Percentiles rank a stretch among this genome's conserved stretches.
These are phyloP conservation scores for Pollenia amentaria DNA, from an alignment of 2,888 invertebrate species.

Conservation along the genomic window DNA sequence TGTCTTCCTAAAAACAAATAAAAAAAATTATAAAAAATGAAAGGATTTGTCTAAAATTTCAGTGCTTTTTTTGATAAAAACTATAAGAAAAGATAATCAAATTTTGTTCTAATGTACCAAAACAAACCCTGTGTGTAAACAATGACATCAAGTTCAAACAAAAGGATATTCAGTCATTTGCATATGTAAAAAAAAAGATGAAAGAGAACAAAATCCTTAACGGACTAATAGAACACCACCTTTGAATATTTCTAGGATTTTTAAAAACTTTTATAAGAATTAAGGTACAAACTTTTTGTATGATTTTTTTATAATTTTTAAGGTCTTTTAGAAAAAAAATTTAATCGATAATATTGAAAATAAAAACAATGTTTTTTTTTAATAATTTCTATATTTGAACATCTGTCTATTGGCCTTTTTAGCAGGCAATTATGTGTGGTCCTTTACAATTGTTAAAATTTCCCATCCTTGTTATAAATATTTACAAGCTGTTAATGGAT, in stretches of 20 bases:
- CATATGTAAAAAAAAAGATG: slow-evolving; percentile 24
- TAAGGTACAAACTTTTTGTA: not conserved
- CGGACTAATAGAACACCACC: not conserved
- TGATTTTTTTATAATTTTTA: not conserved
- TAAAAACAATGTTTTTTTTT: not conserved
- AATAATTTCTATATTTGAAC: not conserved
- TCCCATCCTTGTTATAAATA: not conserved
- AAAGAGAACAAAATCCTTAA: not conserved
- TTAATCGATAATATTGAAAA: not conserved
- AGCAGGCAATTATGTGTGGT: not conserved
- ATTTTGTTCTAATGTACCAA: slow-evolving; percentile 44
- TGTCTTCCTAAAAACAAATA: not conserved
- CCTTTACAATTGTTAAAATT: not conserved
- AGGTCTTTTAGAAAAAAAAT: not conserved
- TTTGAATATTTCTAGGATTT: too few relatives aligned
- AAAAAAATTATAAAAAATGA: slow-evolving; percentile 23
- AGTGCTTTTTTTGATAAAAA: slow-evolving; percentile 45
- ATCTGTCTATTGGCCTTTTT: not conserved
- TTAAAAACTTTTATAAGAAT: slow-evolving; percentile 21
- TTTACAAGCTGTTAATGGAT: not conserved
- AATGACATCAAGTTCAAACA: not conserved
- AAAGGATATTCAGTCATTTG: slow-evolving; percentile 39
- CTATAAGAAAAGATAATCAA: slow-evolving; percentile 62
- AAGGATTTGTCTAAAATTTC: slow-evolving; percentile 47
- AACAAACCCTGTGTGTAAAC: slow-evolving; percentile 42